phyloP scores from a whole-genome alignment of 2,797 vertebrate genomes.

The Macropodus opercularis region DNA sequence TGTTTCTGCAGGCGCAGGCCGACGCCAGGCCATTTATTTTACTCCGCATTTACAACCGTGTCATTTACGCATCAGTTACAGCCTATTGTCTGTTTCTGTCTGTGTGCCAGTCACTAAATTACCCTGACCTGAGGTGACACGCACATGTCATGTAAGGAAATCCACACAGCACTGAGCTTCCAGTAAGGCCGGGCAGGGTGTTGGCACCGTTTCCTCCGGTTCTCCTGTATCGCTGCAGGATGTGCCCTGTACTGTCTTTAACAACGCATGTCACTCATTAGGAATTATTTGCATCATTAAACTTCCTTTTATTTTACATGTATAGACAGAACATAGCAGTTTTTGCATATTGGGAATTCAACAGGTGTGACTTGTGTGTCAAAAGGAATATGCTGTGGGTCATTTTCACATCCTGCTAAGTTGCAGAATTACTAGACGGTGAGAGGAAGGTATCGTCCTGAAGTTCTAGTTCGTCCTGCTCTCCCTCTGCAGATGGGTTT shows the following conservation, averaged over 20 bases:
- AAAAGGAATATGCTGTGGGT: too few species aligned
- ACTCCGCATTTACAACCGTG: neutral
- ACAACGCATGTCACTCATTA: conserved; percentile 7
- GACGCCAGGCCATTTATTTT: neutral
- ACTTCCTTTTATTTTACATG: conserved; percentile 10
- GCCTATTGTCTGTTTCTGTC: conserved; percentile 7
- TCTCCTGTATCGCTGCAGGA: conserved; percentile 30
- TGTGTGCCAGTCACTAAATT: conserved; percentile 17
- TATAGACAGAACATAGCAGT: neutral
- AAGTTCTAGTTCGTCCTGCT: neutral
- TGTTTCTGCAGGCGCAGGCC: neutral
- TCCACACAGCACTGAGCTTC: conserved; percentile 50
- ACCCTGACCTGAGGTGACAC: conserved; percentile 26
- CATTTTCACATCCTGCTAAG: neutral
- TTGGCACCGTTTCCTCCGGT: conserved; percentile 44
- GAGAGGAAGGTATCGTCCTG: conserved; percentile 8
- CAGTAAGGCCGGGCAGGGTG: conserved; percentile 59
- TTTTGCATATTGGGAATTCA: too few species aligned
- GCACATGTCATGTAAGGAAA: conserved; percentile 46
- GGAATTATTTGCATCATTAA: neutral
- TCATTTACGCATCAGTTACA: conserved; percentile 6
- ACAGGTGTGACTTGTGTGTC: too few species aligned
- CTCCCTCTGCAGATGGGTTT: conserved; percentile 16
- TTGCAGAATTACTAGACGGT: neutral
- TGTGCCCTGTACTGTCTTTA: conserved; percentile 8